Conservation (phyloP, 1,140 invertebrate species). For the Zaprionus taronus region DNA sequence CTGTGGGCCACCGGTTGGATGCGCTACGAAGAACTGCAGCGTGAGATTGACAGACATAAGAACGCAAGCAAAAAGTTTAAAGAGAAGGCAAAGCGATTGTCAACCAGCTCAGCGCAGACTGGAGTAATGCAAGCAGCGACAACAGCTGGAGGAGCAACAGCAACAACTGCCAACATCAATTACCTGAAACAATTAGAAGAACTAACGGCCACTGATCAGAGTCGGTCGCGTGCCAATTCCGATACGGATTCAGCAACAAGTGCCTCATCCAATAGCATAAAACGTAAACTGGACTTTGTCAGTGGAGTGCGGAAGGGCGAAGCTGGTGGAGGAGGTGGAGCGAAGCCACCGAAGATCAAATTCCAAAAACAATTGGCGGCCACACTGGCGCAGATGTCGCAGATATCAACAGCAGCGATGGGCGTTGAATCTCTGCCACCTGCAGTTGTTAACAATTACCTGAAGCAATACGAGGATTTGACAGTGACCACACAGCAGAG, state of each 20-base stretch:
- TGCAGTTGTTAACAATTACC: constrained; percentile 48
- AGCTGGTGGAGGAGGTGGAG: constrained; percentile 3
- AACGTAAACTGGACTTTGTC: constrained; percentile 30
- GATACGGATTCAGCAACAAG: constrained; percentile 81
- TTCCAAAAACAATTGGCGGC: constrained; percentile 44
- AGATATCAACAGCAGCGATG: constrained; percentile 9
- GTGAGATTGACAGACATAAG: constrained; percentile 75
- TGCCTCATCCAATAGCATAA: constrained; percentile 67
- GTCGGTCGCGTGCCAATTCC: constrained; percentile 70
- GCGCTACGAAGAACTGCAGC: constrained; percentile 76
- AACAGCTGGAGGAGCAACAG: constrained; percentile 4
- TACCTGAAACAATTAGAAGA: constrained; percentile 67
- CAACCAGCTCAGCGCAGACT: background rate
- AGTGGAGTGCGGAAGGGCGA: background rate
- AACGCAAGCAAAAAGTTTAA: constrained; percentile 63
- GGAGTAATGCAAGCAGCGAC: background rate
- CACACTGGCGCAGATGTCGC: constrained; percentile 23
- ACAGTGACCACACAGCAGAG: constrained; percentile 49
- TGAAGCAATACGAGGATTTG: constrained; percentile 63
- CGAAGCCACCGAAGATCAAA: constrained; percentile 43
- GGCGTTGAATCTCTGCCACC: constrained; percentile 14
- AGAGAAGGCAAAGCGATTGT: constrained; percentile 65
- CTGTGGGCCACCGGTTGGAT: constrained; percentile 83
- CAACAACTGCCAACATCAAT: constrained; percentile 33
- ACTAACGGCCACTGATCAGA: constrained; percentile 36